Percentiles rank a stretch among this genome's conserved stretches.
These are phyloP conservation scores for Antitype chi DNA, from an alignment of 2,888 invertebrate species.

Conservation along the genomic window DNA sequence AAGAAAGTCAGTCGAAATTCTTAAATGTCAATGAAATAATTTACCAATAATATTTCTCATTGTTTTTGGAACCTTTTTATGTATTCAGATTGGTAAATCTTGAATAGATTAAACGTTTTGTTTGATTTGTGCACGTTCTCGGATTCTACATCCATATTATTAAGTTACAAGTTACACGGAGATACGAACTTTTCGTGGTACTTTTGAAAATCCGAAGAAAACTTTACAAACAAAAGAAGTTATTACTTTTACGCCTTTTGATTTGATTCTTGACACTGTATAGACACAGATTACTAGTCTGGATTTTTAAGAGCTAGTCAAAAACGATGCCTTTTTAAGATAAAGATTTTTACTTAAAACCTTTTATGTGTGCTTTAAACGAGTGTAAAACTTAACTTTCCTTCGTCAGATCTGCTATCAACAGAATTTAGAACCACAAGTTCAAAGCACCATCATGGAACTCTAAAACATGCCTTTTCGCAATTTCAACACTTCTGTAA, in stretches of 20 bases:
- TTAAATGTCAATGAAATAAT: too few relatives aligned
- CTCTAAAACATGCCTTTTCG: too few relatives aligned
- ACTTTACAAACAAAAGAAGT: too few relatives aligned
- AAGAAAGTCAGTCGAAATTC: too few relatives aligned
- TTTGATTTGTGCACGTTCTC: background rate
- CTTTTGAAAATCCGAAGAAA: background rate
- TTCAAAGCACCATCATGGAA: accelerated
- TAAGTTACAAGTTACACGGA: background rate
- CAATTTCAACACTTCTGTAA: too few relatives aligned
- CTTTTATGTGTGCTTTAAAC: background rate
- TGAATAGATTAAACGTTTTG: background rate
- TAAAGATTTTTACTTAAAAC: background rate
- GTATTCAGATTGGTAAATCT: background rate
- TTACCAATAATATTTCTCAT: background rate
- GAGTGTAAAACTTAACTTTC: too few relatives aligned
- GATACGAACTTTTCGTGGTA: background rate
- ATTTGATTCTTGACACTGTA: background rate
- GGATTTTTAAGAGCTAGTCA: too few relatives aligned
- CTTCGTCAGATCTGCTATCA: accelerated
- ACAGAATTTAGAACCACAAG: too few relatives aligned
- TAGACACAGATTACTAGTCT: background rate
- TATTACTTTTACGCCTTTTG: background rate
- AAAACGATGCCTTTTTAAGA: background rate
- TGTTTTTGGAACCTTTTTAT: background rate
- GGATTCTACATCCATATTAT: background rate